Conservation (phyloP, 2,888 invertebrate species). For the Pseudoips prasinana region DNA sequence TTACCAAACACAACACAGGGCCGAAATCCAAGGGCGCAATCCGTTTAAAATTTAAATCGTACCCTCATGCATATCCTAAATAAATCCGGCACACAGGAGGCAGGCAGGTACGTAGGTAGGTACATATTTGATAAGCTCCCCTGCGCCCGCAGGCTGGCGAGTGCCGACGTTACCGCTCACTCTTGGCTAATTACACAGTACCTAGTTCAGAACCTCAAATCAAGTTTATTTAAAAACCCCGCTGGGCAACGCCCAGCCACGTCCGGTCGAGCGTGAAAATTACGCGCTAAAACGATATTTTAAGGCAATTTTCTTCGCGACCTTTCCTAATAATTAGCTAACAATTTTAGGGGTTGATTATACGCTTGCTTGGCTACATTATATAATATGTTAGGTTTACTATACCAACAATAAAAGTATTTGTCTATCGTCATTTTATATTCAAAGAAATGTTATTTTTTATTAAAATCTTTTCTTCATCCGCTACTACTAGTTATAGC, state of each 20-base stretch:
- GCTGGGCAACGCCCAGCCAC: slow-evolving; percentile 35
- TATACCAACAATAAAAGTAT: too few relatives aligned
- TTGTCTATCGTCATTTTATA: too few relatives aligned
- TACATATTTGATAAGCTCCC: slow-evolving; percentile 80
- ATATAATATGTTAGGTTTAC: too few relatives aligned
- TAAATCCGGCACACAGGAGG: slow-evolving; percentile 75
- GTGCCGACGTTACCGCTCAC: slow-evolving; percentile 49
- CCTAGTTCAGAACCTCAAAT: slow-evolving; percentile 60
- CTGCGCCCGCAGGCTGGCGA: slow-evolving; percentile 53
- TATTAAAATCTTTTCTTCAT: too few relatives aligned
- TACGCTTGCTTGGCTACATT: neutral
- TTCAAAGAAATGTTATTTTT: too few relatives aligned
- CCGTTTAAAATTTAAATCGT: slow-evolving; percentile 81
- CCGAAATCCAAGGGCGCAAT: slow-evolving; percentile 78
- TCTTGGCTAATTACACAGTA: slow-evolving; percentile 70
- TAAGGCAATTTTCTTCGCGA: slow-evolving; percentile 13
- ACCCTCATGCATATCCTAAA: slow-evolving; percentile 82
- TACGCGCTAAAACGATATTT: slow-evolving; percentile 21
- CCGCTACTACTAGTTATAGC: too few relatives aligned
- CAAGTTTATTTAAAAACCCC: slow-evolving; percentile 53
- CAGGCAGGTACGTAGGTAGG: slow-evolving; percentile 72
- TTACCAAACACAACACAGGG: slow-evolving; percentile 71
- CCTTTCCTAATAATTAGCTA: slow-evolving; percentile 8
- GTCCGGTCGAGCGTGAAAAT: slow-evolving; percentile 21
- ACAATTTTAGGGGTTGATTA: neutral